Evolutionary conservation across 2,113 vertebrate genomes (phyloP).

Genomic region (Chrysochloris asiatica): DNA sequence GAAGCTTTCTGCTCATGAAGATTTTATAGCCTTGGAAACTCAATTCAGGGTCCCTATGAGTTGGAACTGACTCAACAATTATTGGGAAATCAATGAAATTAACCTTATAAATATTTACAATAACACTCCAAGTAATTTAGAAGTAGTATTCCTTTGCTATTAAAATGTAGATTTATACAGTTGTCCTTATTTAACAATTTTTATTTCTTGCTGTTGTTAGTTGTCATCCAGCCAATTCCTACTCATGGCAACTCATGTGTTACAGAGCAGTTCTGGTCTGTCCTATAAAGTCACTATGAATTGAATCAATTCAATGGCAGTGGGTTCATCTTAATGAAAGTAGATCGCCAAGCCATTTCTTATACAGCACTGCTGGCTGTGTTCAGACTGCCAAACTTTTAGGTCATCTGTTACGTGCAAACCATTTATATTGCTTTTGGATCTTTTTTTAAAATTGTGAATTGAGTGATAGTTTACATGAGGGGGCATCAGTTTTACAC

Average conservation of each 20-base stretch:
- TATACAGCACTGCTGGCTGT: not conserved
- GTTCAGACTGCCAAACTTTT: not conserved
- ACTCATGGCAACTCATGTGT: not conserved
- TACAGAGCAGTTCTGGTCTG: not conserved
- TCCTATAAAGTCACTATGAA: too few species aligned
- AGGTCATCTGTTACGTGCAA: not conserved
- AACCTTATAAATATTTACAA: not conserved
- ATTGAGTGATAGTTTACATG: too few species aligned
- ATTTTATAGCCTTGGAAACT: too few species aligned
- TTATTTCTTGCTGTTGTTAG: not conserved
- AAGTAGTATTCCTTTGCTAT: not conserved
- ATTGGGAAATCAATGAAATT: constrained; percentile 48
- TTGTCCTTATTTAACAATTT: not conserved
- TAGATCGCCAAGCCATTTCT: not conserved
- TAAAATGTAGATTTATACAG: not conserved
- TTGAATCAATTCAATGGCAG: too few species aligned
- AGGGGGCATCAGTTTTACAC: too few species aligned
- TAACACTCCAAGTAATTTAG: not conserved
- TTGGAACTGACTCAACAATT: too few species aligned
- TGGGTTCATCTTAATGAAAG: not conserved
- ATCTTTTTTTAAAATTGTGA: too few species aligned
- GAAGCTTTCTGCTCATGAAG: too few species aligned
- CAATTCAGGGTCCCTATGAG: too few species aligned
- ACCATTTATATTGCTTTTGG: not conserved
- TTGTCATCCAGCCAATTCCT: not conserved